These are phyloP conservation scores for Megathymus violae DNA, from an alignment of 1,140 invertebrate species.

Conservation along the genomic window DNA sequence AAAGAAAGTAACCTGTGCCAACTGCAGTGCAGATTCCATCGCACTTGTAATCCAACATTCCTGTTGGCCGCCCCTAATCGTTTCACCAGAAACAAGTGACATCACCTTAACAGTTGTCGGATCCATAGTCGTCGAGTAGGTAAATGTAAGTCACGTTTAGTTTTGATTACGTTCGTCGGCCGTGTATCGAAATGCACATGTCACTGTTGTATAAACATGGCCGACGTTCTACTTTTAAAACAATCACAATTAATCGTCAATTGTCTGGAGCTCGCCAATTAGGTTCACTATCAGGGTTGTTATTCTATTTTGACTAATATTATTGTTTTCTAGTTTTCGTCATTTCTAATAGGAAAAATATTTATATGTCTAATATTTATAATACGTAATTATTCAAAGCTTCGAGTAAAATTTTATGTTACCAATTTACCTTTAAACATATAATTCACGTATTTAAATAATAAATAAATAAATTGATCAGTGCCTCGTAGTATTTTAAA, in stretches of 20 bases:
- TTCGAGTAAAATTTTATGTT: no score
- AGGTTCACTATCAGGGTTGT: conserved; percentile 43
- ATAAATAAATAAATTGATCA: no score
- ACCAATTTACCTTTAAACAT: no score
- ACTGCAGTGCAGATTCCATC: conserved; percentile 10
- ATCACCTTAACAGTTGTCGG: conserved; percentile 23
- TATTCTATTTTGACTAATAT: conserved; percentile 21
- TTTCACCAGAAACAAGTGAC: conserved; percentile 22
- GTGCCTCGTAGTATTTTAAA: no score
- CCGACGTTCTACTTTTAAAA: conserved; percentile 69
- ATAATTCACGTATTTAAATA: no score
- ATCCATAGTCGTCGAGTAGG: conserved; percentile 9
- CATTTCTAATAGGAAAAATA: no score
- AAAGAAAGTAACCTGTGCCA: background rate
- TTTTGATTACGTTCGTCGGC: conserved; percentile 42
- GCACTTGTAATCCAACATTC: conserved; percentile 7
- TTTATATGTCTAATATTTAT: no score
- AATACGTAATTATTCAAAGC: no score
- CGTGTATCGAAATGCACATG: conserved; percentile 47
- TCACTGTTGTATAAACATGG: conserved; percentile 67
- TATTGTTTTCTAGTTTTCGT: background rate
- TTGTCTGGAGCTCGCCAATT: conserved; percentile 63
- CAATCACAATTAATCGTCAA: conserved; percentile 74
- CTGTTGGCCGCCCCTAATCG: conserved; percentile 21
- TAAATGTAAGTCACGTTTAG: conserved; percentile 37